Base-by-base conservation (phyloP, 2,113 vertebrate genomes). In the Dasyprocta punctata region DNA sequence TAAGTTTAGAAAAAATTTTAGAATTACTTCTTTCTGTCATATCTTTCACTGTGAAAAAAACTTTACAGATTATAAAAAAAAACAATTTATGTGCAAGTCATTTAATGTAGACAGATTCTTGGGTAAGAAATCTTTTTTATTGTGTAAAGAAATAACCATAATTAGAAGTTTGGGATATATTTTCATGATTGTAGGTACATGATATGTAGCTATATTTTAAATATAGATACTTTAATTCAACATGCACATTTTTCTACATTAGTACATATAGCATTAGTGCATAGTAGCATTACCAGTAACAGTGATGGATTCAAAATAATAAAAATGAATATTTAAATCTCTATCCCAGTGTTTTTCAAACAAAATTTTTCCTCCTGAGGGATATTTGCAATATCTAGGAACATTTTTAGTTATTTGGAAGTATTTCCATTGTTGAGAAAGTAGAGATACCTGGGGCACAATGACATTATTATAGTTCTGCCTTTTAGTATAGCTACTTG, bases 1-100 rank as follows among this genome's bases (percentile, higher is more conserved):
- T 94, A 93, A 78, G 14, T 71, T 94, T 93, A 83, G 38, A 52
- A 89, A 95, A 94, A 60, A 71, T 65, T 38, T 88, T 90, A 85
- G 52, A 87, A 52, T 94, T 90, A 65, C 41, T 77, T 52, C 61
- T 8, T 92, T 82, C 38, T 96, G 10, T 88, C 83, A 77, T 90
- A 41, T 67, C 28, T 92, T 87, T 83, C 20, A 47, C 36, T 49
- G 47, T 82, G 47, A 28, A 80, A 65, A 52, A 80, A 63, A 47
- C 52, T 88, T 90, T 92, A 9, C 69, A 92, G n/a, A 81, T 81
- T 61, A 22, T 85, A 41, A 92, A 81, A 97, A 87, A 52, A 71
- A 94, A 41, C 78, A 87, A 89, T n/a, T 94, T 90, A 65, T 95
- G 17, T 93, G 58, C 44, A 71, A 56, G 8, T 87, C 73, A 38